phyloP scores from a whole-genome alignment of 2,797 vertebrate genomes.

The Chiropotes sagulatus region DNA sequence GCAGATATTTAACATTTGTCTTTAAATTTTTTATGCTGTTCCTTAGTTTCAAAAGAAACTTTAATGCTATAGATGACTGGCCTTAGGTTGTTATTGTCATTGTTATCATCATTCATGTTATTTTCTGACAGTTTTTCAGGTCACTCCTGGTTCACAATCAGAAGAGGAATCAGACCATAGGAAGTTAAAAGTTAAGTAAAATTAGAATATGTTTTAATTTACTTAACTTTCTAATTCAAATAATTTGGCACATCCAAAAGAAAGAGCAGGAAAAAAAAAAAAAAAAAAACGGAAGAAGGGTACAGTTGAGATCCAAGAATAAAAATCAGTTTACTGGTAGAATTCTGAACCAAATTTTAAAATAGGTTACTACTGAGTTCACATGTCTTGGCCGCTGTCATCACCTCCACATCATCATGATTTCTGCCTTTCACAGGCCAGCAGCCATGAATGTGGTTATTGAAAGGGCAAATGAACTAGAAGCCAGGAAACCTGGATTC shows the following conservation, averaged over 20 bases:
- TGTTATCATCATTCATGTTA: constrained; percentile 9
- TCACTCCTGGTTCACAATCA: constrained; percentile 55
- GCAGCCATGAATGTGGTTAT: not conserved
- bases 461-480: not conserved
- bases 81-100: constrained; percentile 40
- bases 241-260: constrained; percentile 35
- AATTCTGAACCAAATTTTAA: constrained; percentile 14
- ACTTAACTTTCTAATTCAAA: not conserved
- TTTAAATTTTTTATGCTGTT: constrained; percentile 45
- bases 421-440: not conserved
- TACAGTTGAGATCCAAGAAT: constrained; percentile 11
- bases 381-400: not conserved
- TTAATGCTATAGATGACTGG: constrained; percentile 28
- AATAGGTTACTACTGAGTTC: not conserved
- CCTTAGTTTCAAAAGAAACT: constrained; percentile 63
- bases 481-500: not conserved
- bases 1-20: constrained; percentile 77
- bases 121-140: constrained; percentile 51
- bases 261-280: not conserved
- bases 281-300: not conserved
- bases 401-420: not conserved
- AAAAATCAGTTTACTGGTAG: constrained; percentile 24
- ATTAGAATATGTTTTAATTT: constrained; percentile 4
- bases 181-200: constrained; percentile 53
- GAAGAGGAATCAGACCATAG: constrained; percentile 42